Conservation (phyloP, 2,113 vertebrate species). For the Variabilichromis moorii region DNA sequence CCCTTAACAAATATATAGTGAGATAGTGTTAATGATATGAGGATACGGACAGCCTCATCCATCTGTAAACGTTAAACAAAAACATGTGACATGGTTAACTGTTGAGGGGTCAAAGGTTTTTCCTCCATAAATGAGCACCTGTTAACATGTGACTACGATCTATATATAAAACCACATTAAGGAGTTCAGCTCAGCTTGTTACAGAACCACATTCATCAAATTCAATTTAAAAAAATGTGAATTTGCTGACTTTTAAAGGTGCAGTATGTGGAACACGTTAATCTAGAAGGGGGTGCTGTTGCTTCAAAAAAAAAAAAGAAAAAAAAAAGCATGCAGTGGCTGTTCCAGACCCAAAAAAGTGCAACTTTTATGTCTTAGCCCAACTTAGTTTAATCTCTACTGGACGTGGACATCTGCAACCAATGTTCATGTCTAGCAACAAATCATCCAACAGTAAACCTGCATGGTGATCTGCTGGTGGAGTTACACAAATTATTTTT, state of each 20-base stretch:
- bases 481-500: not conserved
- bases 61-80: not conserved
- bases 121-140: not conserved
- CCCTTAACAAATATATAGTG: not conserved
- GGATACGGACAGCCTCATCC: not conserved
- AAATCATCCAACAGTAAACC: not conserved
- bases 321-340: not conserved
- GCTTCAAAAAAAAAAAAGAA: not conserved
- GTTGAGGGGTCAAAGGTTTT: not conserved
- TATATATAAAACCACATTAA: not conserved
- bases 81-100: not conserved
- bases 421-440: not conserved
- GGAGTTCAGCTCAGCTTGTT: not conserved
- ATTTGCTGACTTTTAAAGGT: not conserved
- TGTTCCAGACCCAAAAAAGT: not conserved
- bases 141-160: not conserved
- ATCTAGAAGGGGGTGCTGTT: not conserved
- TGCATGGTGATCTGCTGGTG: not conserved
- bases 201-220: not conserved
- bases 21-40: not conserved
- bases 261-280: not conserved
- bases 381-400: not conserved
- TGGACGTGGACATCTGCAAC: not conserved
- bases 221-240: fast-evolving
- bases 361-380: not conserved